Evolutionary conservation across 1,140 invertebrate genomes (phyloP).

Genomic region (Nebria ingens): DNA sequence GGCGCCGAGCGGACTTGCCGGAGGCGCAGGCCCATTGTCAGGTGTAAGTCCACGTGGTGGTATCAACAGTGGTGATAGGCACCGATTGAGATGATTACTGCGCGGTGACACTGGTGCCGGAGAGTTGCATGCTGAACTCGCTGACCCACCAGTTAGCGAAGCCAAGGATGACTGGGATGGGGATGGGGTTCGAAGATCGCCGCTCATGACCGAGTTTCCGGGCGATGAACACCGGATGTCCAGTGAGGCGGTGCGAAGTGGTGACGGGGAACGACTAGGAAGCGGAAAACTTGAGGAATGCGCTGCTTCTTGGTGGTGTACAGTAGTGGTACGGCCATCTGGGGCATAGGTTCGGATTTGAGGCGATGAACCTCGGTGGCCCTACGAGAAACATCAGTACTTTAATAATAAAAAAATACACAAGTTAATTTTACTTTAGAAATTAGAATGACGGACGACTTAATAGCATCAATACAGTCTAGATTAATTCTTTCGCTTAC

Average conservation of each 20-base stretch:
- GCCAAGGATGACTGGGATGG: slow-evolving; percentile 41
- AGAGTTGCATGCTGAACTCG: slow-evolving; percentile 39
- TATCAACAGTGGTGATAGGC: slow-evolving; percentile 61
- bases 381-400: slow-evolving; percentile 28
- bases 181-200: slow-evolving; percentile 30
- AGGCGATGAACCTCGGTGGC: slow-evolving; percentile 64
- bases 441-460: background rate
- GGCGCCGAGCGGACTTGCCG: slow-evolving; percentile 67
- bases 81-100: slow-evolving; percentile 36
- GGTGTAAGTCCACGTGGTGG: slow-evolving; percentile 42
- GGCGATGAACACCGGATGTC: slow-evolving; percentile 54
- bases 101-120: slow-evolving; percentile 38
- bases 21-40: slow-evolving; percentile 28
- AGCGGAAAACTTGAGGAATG: slow-evolving; percentile 40
- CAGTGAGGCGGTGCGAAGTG: slow-evolving; percentile 58
- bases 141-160: slow-evolving; percentile 39
- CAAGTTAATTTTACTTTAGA: background rate
- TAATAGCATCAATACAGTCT: background rate
- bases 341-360: slow-evolving; percentile 67
- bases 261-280: slow-evolving; percentile 56
- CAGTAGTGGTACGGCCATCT: slow-evolving; percentile 47
- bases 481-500: too few species aligned
- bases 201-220: slow-evolving; percentile 25
- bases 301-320: slow-evolving; percentile 32
- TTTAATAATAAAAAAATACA: slow-evolving; percentile 5